Evolutionary conservation across 2,797 vertebrate genomes (phyloP), one percentile per base, ranked within the genome.

Genomic region (Acrossocheilus wenchowensis): DNA sequence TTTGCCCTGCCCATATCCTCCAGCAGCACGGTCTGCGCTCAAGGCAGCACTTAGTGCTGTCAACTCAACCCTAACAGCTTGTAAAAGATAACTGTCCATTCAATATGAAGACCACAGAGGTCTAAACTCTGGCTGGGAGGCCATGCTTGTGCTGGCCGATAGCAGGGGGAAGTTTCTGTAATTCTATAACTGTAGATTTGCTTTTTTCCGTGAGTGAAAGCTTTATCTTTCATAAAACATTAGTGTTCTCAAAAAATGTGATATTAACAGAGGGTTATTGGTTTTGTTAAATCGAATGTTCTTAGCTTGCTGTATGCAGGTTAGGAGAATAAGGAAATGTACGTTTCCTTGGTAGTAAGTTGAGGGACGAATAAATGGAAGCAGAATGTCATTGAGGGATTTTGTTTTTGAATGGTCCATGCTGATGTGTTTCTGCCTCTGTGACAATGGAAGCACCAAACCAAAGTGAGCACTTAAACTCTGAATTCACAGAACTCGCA

Each of bases 31-130:
- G 89, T 90, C 66, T 88, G 86, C 23, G 89, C 91, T 87, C 92
- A 94, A 74, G 87, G 88, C 81, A 89, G 88, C 88, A 93, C 93
- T 91, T 95, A 95, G 93, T 26, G 43, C n/a, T 88, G 48, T 50
- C 57, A 43, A 26, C 6, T 72, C 75, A 17, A 62, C 21, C 15
- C 23, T 45, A 81, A 74, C 21, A 2, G 14, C 60, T 79, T 45
- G 48, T 73, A 80, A 74, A 30, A 89, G 82, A 84, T 83, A 54
- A 45, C 78, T 81, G 52, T 64, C 64, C 41, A 21, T 30, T 64
- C 41, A 66, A 48, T 34, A 43, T 30, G 77, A 80, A 86, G 72
- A 83, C 48, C n/a, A 11, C 68, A 77, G 57, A 78, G 86, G 54
- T 82, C 72, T 69, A 79, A 79, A 83, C 66, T 81, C 17, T 73